A percentile compares a stretch with the other conserved stretches of the same genome.
Evolutionary conservation across 2,888 invertebrate genomes (phyloP).

Genomic region (Morpho achilles): DNA sequence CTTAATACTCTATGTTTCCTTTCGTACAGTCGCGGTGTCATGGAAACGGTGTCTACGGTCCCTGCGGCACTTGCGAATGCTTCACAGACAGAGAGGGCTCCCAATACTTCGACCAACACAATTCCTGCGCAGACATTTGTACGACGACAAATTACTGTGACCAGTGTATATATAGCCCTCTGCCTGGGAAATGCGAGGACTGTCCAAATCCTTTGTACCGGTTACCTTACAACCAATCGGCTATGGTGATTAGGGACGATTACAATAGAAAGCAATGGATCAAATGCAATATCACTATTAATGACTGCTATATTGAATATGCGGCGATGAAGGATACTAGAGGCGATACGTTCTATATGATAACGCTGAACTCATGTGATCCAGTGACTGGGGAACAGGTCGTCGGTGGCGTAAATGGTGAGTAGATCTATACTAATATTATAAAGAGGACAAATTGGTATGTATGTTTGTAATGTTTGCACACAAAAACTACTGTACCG

Average conservation of each 20-base stretch:
- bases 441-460: too few relatives aligned
- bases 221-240: slow-evolving; percentile 35
- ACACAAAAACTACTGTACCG: too few relatives aligned
- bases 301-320: slow-evolving; percentile 42
- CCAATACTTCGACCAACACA: slow-evolving; percentile 51
- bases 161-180: slow-evolving; percentile 42
- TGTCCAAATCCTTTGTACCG: slow-evolving; percentile 31
- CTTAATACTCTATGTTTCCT: too few relatives aligned
- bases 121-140: slow-evolving; percentile 57
- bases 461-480: too few relatives aligned
- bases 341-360: slow-evolving; percentile 42
- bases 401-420: slow-evolving; percentile 41
- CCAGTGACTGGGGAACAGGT: slow-evolving; percentile 24
- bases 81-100: slow-evolving; percentile 46
- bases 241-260: slow-evolving; percentile 33
- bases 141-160: slow-evolving; percentile 41
- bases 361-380: slow-evolving; percentile 40
- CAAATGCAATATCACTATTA: slow-evolving; percentile 42
- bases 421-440: slow-evolving; percentile 24
- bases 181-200: slow-evolving; percentile 31
- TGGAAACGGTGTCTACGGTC: slow-evolving; percentile 56
- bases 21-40: slow-evolving; percentile 45
- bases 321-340: slow-evolving; percentile 41
- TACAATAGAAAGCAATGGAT: slow-evolving; percentile 48
- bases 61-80: slow-evolving; percentile 53